A percentile compares a stretch with the other conserved stretches of the same genome.
phyloP scores from a whole-genome alignment of 2,797 vertebrate genomes.

The Peromyscus melanophrys region DNA sequence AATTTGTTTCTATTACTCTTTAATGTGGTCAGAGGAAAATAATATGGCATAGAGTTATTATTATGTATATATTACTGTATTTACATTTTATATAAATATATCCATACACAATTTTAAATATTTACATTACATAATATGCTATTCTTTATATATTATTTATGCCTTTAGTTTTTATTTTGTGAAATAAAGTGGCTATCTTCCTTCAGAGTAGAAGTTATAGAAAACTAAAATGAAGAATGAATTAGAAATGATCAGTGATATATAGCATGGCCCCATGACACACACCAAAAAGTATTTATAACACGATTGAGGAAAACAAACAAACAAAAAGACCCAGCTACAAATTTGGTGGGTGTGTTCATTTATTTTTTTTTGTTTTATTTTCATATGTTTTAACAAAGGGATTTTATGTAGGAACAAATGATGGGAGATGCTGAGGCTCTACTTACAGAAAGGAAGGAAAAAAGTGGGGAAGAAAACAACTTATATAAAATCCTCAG shows the following conservation, averaged over 20 bases:
- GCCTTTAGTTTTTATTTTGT: constrained; percentile 47
- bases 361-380: background rate
- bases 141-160: background rate
- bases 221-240: background rate
- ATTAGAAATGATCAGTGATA: background rate
- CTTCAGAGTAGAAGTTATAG: background rate
- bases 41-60: background rate
- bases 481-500: constrained; percentile 40
- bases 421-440: background rate
- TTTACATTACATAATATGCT: background rate
- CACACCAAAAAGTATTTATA: background rate
- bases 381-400: background rate
- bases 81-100: background rate
- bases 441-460: constrained; percentile 40
- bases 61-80: background rate
- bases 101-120: background rate
- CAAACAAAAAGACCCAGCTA: background rate
- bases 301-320: background rate
- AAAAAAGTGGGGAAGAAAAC: background rate
- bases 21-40: background rate
- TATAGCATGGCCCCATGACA: background rate
- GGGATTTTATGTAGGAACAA: background rate
- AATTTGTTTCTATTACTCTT: background rate
- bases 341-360: background rate
- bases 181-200: background rate